Conservation (phyloP, 2,797 vertebrate species). For the Meriones psammophilus region DNA sequence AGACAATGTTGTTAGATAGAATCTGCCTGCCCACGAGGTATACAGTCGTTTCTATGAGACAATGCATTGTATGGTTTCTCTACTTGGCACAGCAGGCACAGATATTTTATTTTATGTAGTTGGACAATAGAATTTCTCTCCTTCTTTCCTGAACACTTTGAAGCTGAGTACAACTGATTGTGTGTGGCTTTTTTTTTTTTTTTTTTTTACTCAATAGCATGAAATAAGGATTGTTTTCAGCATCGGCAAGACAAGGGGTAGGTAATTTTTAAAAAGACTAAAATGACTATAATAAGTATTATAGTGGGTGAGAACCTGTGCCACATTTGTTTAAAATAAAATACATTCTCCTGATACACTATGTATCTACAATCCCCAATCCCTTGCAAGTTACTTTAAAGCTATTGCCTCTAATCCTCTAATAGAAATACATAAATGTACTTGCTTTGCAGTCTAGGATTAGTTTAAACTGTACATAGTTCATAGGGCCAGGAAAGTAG, state of each 20-base stretch:
- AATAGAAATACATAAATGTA: neutral
- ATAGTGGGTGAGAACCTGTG: neutral
- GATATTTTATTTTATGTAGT: slow-evolving; percentile 33
- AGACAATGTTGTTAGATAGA: neutral
- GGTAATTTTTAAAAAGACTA: slow-evolving; percentile 51
- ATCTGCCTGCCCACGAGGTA: neutral
- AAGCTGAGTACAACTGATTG: slow-evolving; percentile 7
- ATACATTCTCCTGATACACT: neutral
- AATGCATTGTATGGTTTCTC: slow-evolving; percentile 8
- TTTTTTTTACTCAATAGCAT: neutral
- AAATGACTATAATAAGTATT: neutral
- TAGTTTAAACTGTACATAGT: neutral
- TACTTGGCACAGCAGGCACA: neutral
- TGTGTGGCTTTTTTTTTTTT: too few species aligned
- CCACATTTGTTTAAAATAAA: slow-evolving; percentile 27
- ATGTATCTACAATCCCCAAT: neutral
- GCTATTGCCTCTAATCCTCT: neutral
- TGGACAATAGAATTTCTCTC: neutral
- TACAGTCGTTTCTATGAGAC: slow-evolving; percentile 14
- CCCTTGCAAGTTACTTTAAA: slow-evolving; percentile 18
- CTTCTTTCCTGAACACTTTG: neutral
- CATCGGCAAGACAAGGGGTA: neutral
- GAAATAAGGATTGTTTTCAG: slow-evolving; percentile 52
- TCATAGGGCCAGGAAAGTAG: neutral
- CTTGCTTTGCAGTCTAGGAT: neutral